Evolutionary conservation across 2,888 invertebrate species (phyloP).

Genomic region (Drosophila sordidapex): DNA sequence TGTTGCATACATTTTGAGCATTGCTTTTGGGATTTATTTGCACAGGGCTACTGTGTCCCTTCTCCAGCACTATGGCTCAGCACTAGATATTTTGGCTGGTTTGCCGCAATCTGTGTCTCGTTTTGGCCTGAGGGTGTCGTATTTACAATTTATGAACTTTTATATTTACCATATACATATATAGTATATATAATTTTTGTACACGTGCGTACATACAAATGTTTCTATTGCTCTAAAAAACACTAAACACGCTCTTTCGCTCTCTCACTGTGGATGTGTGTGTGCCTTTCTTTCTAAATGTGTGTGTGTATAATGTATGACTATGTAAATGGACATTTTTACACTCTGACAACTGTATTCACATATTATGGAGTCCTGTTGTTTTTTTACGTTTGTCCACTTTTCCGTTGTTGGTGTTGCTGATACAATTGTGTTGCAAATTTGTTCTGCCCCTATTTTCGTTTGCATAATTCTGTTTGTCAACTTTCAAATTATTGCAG

Average conservation of each 20-base stretch:
- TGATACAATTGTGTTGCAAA: constrained; percentile 31
- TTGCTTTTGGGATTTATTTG: constrained; percentile 75
- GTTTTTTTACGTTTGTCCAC: constrained; percentile 31
- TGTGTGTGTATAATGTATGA: constrained; percentile 68
- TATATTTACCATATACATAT: constrained; percentile 16
- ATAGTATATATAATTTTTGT: constrained; percentile 54
- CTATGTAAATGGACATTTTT: constrained; percentile 76
- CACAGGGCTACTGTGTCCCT: constrained; percentile 40
- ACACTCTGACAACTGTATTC: constrained; percentile 74
- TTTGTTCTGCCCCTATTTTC: constrained; percentile 46
- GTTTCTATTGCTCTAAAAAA: constrained; percentile 22
- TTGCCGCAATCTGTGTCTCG: constrained; percentile 73
- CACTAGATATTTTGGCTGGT: constrained; percentile 63
- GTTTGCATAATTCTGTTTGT: constrained; percentile 77
- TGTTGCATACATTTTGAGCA: constrained; percentile 63
- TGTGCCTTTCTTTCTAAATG: neutral
- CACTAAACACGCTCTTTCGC: constrained; percentile 2
- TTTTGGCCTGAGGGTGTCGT: constrained; percentile 58
- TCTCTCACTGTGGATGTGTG: neutral
- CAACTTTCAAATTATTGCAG: constrained; percentile 61
- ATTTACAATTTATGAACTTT: constrained; percentile 74
- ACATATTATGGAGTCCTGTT: constrained; percentile 61
- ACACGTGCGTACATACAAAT: constrained; percentile 53
- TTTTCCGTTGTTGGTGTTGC: constrained; percentile 12
- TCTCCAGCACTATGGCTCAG: constrained; percentile 9